Base-by-base conservation (phyloP, 2,888 invertebrate species). In the Amiota communis region DNA sequence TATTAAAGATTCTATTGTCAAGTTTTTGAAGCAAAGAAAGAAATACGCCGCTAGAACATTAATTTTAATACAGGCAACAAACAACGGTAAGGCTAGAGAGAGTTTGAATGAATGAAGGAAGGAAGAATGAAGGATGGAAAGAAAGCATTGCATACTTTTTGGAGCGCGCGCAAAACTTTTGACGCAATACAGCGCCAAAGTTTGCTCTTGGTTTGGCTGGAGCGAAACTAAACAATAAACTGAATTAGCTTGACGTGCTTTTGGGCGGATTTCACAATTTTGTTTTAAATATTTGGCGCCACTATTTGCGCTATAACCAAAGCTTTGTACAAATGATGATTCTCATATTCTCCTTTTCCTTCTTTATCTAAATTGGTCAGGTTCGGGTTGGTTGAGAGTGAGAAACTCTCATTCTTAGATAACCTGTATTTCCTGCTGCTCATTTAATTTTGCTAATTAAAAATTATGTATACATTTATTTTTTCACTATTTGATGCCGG, bases 141-240 rank as follows among this genome's bases (percentile, higher is more conserved):
- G 36, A 84, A 85, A 83, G 84, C 82, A 84, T 83, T 83, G 83
- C 82, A 85, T 85, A 80, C 84, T 84, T 77, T 79, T 76, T 77
- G 72, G 78, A 77, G 81, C 17, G 48, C 48, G 68, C 49, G 17
- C 3, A 59, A 15, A 11, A 13, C 47, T 17, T 13, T 46, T 56
- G 56, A 56, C n/a, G 20, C 76, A 84, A 76, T 81, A 81, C 83
- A 85, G 85, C 80, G 80, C 86, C n/a, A 59, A 59, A 81, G 80
- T 81, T 84, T 77, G 75, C 67, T 15, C 15, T 74, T 74, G 72
- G 36, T 36, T 36, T 36, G 36, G 36, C 36, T 36, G 36, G 36
- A 36, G 36, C 36, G 13, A 53, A n/a, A 12, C 53, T 53, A 53
- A 46, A 63, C 63, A 63, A 63, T 63, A 63, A 63, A 63, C 63